phyloP scores from a whole-genome alignment of 2,113 vertebrate species.

The Athene noctua region DNA sequence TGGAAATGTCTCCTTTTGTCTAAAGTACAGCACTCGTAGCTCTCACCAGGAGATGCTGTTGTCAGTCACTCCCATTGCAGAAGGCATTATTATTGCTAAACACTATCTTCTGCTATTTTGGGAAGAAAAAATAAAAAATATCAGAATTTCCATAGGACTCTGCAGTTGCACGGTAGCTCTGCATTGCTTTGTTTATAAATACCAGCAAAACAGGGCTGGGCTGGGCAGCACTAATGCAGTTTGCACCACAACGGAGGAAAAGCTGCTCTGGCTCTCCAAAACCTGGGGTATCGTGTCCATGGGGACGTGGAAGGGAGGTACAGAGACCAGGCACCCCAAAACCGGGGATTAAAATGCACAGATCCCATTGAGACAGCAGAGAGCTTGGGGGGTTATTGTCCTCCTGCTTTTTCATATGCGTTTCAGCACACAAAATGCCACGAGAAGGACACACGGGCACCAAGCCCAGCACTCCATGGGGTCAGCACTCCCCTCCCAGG shows the following conservation, averaged over 20 bases:
- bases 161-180: too few relatives aligned
- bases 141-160: too few relatives aligned
- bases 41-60: background rate
- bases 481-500: background rate
- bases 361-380: background rate
- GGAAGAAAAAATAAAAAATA: background rate
- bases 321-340: background rate
- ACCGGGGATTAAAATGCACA: rapidly evolving
- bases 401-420: background rate
- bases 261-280: background rate
- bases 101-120: background rate
- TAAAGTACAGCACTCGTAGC: rapidly evolving
- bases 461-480: rapidly evolving
- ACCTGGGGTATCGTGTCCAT: rapidly evolving
- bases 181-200: background rate
- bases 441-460: rapidly evolving
- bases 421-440: background rate
- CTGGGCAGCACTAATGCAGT: too few relatives aligned
- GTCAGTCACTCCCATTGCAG: background rate
- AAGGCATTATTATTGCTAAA: background rate
- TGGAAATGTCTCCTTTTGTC: conserved; percentile 6
- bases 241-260: background rate
- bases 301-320: background rate
- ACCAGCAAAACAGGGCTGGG: background rate
- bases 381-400: background rate